A percentile compares a stretch with the other conserved stretches of the same genome.
phyloP scores from a whole-genome alignment of 2,797 vertebrate genomes.

The Taeniopygia guttata region DNA sequence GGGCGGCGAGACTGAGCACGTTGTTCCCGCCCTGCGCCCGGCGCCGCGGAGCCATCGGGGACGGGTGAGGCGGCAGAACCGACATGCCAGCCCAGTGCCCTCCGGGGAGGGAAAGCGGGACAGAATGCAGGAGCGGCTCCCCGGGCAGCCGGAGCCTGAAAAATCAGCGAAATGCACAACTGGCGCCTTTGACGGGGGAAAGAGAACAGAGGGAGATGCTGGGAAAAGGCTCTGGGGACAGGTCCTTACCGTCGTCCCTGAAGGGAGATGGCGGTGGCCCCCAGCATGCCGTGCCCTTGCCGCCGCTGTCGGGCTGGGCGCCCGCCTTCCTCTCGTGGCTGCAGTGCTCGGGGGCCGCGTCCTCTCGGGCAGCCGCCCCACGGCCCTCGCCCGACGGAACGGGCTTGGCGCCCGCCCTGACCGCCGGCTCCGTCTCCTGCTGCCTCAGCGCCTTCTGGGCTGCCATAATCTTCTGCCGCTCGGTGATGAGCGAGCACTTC shows the following conservation, averaged over 20 bases:
- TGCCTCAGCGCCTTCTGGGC: constrained; percentile 74
- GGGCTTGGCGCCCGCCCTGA: neutral
- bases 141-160: neutral
- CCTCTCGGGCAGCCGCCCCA: neutral
- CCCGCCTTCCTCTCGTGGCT: neutral
- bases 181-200: neutral
- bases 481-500: constrained; percentile 70
- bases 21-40: neutral
- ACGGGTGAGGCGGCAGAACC: accelerated
- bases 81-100: accelerated
- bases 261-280: neutral
- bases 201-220: neutral
- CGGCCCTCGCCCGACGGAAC: neutral
- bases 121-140: neutral
- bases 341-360: neutral
- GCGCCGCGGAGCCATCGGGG: neutral
- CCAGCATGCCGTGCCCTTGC: neutral
- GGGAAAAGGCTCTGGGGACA: neutral
- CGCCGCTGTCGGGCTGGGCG: neutral
- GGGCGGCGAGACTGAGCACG: neutral
- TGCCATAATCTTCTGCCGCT: constrained; percentile 79
- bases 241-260: constrained; percentile 65
- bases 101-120: neutral
- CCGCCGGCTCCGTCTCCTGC: constrained; percentile 10
- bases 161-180: neutral